Percentiles rank a stretch among this genome's conserved stretches.
These are phyloP conservation scores for Serripes groenlandicus DNA, from an alignment of 2,888 invertebrate species.

Conservation along the genomic window DNA sequence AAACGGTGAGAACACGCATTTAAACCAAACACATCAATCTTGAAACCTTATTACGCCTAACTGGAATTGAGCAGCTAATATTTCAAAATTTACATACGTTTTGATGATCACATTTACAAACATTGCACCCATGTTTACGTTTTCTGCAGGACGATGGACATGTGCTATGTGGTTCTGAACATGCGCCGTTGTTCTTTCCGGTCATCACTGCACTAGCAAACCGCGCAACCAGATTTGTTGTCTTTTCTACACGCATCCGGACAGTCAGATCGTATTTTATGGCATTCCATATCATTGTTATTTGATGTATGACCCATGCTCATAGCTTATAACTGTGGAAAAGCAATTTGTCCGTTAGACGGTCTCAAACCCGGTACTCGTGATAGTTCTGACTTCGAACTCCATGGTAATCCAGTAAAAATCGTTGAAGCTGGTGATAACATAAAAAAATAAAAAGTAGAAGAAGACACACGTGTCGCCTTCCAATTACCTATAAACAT, in stretches of 20 bases:
- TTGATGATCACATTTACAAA: constrained; percentile 10
- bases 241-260: constrained; percentile 9
- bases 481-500: too few species aligned
- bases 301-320: neutral
- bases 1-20: too few species aligned
- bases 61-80: too few species aligned
- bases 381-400: constrained; percentile 4
- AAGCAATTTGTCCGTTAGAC: neutral
- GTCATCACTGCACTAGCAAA: neutral
- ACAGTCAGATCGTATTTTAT: neutral
- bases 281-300: neutral
- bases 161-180: neutral
- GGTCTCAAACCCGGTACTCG: constrained; percentile 19
- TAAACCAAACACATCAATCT: too few species aligned
- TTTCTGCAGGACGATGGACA: constrained; percentile 25
- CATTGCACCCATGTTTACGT: constrained; percentile 10
- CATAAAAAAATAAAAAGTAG: too few species aligned
- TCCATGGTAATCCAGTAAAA: constrained; percentile 2
- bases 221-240: constrained; percentile 2
- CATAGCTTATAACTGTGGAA: constrained; percentile 17
- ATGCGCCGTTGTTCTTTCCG: neutral
- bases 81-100: too few species aligned
- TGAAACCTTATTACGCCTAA: too few species aligned
- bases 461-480: too few species aligned
- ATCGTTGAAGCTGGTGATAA: too few species aligned